Evolutionary conservation across 2,888 invertebrate genomes (phyloP).

Genomic region (Synanthedon vespiformis): DNA sequence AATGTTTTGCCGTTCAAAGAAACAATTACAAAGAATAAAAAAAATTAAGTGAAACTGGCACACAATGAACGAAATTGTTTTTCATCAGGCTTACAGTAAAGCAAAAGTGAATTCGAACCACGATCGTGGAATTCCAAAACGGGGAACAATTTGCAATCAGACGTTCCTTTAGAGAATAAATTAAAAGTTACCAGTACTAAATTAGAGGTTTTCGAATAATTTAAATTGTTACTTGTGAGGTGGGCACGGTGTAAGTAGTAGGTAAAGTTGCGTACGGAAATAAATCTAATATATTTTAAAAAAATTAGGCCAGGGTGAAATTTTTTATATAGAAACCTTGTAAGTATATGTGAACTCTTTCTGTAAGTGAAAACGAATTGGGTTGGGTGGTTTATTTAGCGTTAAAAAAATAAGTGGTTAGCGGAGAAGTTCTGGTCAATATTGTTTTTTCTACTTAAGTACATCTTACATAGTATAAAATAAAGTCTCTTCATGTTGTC

Average conservation of each 20-base stretch:
- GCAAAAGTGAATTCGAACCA: constrained; percentile 24
- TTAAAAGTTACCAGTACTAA: constrained; percentile 42
- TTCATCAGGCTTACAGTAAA: constrained; percentile 9
- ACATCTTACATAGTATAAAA: too few relatives aligned
- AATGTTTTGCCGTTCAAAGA: not conserved
- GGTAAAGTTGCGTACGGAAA: not conserved
- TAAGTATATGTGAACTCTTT: too few relatives aligned
- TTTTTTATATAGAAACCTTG: too few relatives aligned
- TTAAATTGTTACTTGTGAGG: constrained; percentile 33
- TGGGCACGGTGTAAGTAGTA: constrained; percentile 1
- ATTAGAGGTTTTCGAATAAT: constrained; percentile 44
- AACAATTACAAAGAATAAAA: not conserved
- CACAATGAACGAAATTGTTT: constrained; percentile 8
- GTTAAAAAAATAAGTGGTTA: too few relatives aligned
- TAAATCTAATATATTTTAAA: not conserved
- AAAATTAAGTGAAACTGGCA: not conserved
- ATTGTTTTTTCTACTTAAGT: too few relatives aligned
- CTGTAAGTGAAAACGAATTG: too few relatives aligned
- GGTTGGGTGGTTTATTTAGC: too few relatives aligned
- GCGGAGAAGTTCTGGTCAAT: too few relatives aligned
- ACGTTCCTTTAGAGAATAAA: constrained; percentile 40
- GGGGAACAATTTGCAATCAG: constrained; percentile 50
- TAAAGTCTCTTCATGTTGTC: too few relatives aligned
- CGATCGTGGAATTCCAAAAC: constrained; percentile 36
- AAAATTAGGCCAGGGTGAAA: not conserved